Evolutionary conservation across 2,797 vertebrate genomes (phyloP), one percentile per base, ranked within the genome.

Genomic region (Parauchenoglanis punctatus): DNA sequence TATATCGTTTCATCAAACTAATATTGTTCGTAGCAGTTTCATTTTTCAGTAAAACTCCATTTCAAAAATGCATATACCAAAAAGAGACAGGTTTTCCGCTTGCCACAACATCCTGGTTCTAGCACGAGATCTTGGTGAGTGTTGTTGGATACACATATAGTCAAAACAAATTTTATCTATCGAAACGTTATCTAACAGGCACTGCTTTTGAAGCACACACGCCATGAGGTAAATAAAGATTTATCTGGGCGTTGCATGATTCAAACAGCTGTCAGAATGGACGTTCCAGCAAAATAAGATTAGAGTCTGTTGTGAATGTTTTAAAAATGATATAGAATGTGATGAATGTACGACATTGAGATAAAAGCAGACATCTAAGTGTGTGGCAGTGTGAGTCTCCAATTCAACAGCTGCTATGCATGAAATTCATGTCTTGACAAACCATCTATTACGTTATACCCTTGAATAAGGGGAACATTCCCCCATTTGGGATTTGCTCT

Each of bases 381-480:
- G 35, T 12, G 0, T 63, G 65, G 56, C 40, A n/a, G 76, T 81
- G 87, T 25, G 83, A 81, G 75, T 75, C 77, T 85, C 65, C 81
- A 54, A 40, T 85, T 85, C 49, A 35, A 11, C 68, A 88, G 56
- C 73, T 86, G 63, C 84, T 56, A 23, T 77, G 70, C 59, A 85
- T 46, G 85, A 86, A 61, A 84, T 87, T 87, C 87, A 77, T 76
- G 90, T 87, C 88, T 88, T 75, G 58, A 87, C 90, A 49, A 88
- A 89, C 78, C 58, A 81, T 59, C 49, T 75, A 35, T 85, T 85
- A 85, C 56, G 44, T 58, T 77, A n/a, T 44, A 83, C 18, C 25
- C 35, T 73, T 25, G 52, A 70, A 28, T 61, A 54, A 58, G 85
- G 72, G 81, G 40, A 83, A 61, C 61, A 46, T 59, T 23, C 77